Conservation (phyloP, 2,888 invertebrate genomes). For the Trichacis sp. region DNA sequence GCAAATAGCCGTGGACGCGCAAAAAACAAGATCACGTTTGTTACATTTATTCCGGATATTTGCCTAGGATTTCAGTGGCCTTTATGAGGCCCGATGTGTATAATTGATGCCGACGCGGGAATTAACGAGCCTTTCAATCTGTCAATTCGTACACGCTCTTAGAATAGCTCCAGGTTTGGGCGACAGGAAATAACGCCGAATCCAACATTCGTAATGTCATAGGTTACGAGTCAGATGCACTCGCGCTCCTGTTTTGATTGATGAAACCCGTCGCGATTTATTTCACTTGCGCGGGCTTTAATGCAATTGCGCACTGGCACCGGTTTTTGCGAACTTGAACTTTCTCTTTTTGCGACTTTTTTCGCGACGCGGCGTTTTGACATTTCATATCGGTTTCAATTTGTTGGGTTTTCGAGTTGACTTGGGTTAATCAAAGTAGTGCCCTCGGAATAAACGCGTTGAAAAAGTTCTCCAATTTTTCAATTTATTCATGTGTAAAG, state of each 20-base stretch:
- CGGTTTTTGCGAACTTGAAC: neutral
- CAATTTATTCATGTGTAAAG: too few species aligned
- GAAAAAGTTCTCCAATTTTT: too few species aligned
- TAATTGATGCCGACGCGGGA: slow-evolving; percentile 40
- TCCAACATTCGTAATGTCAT: slow-evolving; percentile 34
- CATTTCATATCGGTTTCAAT: too few species aligned
- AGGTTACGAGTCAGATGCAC: slow-evolving; percentile 32
- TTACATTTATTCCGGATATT: slow-evolving; percentile 31
- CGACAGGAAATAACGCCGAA: slow-evolving; percentile 39
- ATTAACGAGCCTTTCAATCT: slow-evolving; percentile 39
- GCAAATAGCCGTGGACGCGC: slow-evolving; percentile 7
- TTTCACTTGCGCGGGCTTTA: slow-evolving; percentile 8
- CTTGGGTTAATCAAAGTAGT: too few species aligned
- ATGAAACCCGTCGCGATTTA: slow-evolving; percentile 26
- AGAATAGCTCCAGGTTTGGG: slow-evolving; percentile 28
- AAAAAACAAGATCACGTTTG: slow-evolving; percentile 3
- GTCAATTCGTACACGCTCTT: slow-evolving; percentile 39
- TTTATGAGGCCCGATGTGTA: slow-evolving; percentile 29
- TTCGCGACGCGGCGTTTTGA: too few species aligned
- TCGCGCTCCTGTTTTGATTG: slow-evolving; percentile 38
- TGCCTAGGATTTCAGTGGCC: slow-evolving; percentile 20
- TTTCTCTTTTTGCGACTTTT: too few species aligned
- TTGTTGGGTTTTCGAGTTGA: too few species aligned
- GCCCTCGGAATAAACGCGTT: too few species aligned
- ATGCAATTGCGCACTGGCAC: neutral